These are phyloP conservation scores for Hipparchia semele DNA, from an alignment of 2,888 invertebrate species.

Conservation along the genomic window DNA sequence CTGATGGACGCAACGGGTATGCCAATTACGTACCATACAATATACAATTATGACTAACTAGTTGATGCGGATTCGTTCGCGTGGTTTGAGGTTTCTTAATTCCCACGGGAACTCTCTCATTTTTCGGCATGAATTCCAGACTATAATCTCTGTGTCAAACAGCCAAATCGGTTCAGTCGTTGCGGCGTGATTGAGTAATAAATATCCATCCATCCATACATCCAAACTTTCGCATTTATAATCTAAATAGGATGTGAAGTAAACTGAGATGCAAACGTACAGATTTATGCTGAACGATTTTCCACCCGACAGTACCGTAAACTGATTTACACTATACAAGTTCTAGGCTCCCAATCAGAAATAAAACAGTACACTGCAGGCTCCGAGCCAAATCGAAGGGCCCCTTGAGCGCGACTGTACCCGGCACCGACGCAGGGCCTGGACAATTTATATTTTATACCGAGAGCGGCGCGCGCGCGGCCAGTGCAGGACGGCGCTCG, in stretches of 20 bases:
- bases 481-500: slow-evolving; percentile 53
- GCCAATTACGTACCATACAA: too few relatives aligned
- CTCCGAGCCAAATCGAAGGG: slow-evolving; percentile 51
- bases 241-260: too few relatives aligned
- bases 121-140: too few relatives aligned
- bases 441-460: slow-evolving; percentile 70
- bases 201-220: too few relatives aligned
- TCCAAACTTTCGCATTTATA: too few relatives aligned
- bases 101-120: too few relatives aligned
- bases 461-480: slow-evolving; percentile 67
- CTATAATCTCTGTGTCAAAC: too few relatives aligned
- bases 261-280: background rate
- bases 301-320: slow-evolving; percentile 34
- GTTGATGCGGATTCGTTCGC: too few relatives aligned
- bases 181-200: too few relatives aligned
- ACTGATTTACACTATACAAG: slow-evolving; percentile 37
- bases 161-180: too few relatives aligned
- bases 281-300: background rate
- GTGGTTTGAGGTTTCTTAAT: too few relatives aligned
- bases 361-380: slow-evolving; percentile 24
- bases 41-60: too few relatives aligned
- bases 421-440: slow-evolving; percentile 58
- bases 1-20: background rate
- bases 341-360: slow-evolving; percentile 28
- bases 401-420: slow-evolving; percentile 64